Evolutionary conservation across 2,797 vertebrate species (phyloP).

Genomic region (Gila robusta): DNA sequence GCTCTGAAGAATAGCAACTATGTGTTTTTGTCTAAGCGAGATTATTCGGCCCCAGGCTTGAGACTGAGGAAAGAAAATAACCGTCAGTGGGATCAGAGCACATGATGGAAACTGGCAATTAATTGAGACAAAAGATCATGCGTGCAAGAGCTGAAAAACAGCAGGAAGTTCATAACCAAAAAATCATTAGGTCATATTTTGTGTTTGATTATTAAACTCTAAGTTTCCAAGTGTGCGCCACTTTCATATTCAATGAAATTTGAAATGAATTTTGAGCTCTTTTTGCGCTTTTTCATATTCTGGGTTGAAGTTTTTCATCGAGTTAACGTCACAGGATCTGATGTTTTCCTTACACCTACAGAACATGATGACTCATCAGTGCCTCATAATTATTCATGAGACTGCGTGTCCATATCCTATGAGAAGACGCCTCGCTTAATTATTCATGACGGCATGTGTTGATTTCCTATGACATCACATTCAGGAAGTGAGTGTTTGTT

Average conservation of each 20-base stretch:
- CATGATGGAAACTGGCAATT: constrained; percentile 8
- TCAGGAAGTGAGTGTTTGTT: not conserved
- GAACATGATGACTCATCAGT: not conserved
- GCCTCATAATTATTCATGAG: not conserved
- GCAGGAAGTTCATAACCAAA: not conserved
- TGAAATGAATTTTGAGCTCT: not conserved
- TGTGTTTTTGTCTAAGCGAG: not conserved
- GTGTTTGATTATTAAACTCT: not conserved
- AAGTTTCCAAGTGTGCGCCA: too few species aligned
- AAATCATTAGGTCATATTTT: not conserved
- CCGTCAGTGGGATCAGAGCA: not conserved
- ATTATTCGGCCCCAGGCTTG: constrained; percentile 1
- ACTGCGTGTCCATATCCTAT: not conserved
- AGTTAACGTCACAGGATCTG: not conserved
- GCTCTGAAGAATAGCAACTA: not conserved
- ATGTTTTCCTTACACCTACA: not conserved
- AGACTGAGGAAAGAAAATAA: not conserved
- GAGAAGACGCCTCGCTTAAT: not conserved
- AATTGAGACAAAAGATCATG: constrained; percentile 12
- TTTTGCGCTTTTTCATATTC: too few species aligned
- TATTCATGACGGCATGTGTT: not conserved
- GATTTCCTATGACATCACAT: not conserved
- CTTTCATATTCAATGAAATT: too few species aligned
- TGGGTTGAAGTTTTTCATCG: not conserved
- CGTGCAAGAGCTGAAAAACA: not conserved